A percentile compares a stretch with the other conserved stretches of the same genome.
Conservation (phyloP, 2,113 vertebrate genomes). For the Psittacus erithacus region DNA sequence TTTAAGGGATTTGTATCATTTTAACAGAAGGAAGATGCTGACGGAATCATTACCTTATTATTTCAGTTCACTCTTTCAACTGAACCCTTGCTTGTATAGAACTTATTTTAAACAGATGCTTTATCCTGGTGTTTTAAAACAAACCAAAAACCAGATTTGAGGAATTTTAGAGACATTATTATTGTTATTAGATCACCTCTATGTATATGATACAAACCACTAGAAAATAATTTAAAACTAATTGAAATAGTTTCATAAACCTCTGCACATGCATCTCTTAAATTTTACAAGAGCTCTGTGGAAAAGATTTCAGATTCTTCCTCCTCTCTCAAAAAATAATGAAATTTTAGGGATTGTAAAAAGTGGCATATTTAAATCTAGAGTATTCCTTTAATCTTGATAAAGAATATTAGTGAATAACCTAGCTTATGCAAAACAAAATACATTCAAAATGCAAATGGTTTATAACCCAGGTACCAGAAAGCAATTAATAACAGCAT, state of each 20-base stretch:
- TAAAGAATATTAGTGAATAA: neutral
- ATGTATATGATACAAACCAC: neutral
- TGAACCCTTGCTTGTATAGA: neutral
- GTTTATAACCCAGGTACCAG: neutral
- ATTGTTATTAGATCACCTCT: neutral
- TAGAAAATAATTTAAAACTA: neutral
- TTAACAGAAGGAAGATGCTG: neutral
- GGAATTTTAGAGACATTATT: neutral
- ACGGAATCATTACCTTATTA: rapidly evolving
- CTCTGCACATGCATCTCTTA: neutral
- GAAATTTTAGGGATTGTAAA: neutral
- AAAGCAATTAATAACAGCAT: neutral
- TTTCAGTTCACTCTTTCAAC: neutral
- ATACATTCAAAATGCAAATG: neutral
- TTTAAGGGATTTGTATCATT: neutral
- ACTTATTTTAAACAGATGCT: neutral
- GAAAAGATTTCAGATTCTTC: neutral
- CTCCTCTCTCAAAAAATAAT: neutral
- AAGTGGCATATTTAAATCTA: neutral
- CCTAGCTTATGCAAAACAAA: neutral
- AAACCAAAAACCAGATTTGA: neutral
- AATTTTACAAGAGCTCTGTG: neutral
- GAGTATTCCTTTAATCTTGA: neutral
- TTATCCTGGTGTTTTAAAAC: neutral
- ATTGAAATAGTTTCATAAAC: neutral